Evolutionary conservation across 2,888 invertebrate genomes (phyloP).

Genomic region (Torymus aiolomorphi): DNA sequence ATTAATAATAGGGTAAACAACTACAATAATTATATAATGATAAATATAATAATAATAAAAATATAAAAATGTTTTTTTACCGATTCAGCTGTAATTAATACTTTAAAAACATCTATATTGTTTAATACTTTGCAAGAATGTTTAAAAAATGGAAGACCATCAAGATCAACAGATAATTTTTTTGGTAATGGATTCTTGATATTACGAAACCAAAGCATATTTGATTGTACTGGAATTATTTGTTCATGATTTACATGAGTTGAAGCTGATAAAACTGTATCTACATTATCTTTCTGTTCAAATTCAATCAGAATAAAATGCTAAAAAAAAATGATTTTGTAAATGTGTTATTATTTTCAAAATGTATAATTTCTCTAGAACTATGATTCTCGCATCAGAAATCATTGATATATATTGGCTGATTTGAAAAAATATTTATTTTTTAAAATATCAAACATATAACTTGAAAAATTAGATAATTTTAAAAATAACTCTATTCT

Average conservation of each 20-base stretch:
- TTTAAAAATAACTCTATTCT: slow-evolving; percentile 1
- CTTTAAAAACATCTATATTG: slow-evolving; percentile 25
- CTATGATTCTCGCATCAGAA: too few relatives aligned
- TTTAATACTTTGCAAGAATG: slow-evolving; percentile 6
- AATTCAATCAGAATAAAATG: slow-evolving; percentile 88
- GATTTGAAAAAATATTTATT: too few relatives aligned
- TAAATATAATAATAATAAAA: background rate
- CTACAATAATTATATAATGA: background rate
- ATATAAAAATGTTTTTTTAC: slow-evolving; percentile 21
- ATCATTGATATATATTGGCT: too few relatives aligned
- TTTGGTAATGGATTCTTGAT: slow-evolving; percentile 52
- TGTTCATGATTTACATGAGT: slow-evolving; percentile 79
- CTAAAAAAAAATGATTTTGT: too few relatives aligned
- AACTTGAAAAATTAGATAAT: too few relatives aligned
- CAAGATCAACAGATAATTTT: background rate
- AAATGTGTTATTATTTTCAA: too few relatives aligned
- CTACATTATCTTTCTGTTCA: slow-evolving; percentile 77
- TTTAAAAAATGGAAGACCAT: background rate
- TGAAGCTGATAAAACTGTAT: slow-evolving; percentile 78
- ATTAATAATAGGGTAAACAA: background rate
- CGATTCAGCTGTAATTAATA: slow-evolving; percentile 12
- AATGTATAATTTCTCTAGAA: too few relatives aligned
- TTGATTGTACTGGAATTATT: slow-evolving; percentile 82
- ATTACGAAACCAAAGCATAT: slow-evolving; percentile 85
- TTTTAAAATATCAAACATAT: too few relatives aligned